Evolutionary conservation across 2,797 vertebrate genomes (phyloP).

Genomic region (Lophotriccus pileatus): DNA sequence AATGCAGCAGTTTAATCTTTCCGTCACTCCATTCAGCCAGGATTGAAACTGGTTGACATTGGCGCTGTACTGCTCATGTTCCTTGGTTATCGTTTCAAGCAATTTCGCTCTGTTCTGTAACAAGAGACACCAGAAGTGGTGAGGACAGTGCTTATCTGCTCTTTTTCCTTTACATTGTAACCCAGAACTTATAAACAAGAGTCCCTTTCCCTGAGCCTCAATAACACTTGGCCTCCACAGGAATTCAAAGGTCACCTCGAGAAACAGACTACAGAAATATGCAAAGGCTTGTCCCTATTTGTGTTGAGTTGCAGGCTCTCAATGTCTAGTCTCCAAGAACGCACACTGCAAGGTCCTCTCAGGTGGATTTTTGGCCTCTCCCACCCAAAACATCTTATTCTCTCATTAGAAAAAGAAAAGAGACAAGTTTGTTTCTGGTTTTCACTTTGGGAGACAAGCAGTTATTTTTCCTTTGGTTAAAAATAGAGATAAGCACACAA

Average conservation of each 20-base stretch:
- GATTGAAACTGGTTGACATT: conserved; percentile 78
- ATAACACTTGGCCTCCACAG: not conserved
- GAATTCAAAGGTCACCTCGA: not conserved
- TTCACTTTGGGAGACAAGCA: not conserved
- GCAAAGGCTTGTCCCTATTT: not conserved
- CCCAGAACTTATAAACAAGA: not conserved
- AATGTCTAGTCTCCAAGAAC: not conserved
- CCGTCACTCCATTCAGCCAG: conserved; percentile 83
- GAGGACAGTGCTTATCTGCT: not conserved
- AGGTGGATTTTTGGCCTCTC: not conserved
- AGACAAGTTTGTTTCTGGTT: not conserved
- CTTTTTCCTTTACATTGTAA: not conserved
- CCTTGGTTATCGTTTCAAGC: conserved; percentile 82
- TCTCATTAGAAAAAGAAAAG: not conserved
- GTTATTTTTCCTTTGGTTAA: not conserved
- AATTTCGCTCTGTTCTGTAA: conserved; percentile 83
- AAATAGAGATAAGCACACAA: not conserved
- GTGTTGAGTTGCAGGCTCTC: not conserved
- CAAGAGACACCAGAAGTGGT: not conserved
- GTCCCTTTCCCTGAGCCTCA: fast-evolving
- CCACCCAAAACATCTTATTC: not conserved
- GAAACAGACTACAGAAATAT: not conserved
- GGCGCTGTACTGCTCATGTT: conserved; percentile 82
- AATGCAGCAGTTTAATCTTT: conserved; percentile 79
- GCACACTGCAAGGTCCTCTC: not conserved